These are phyloP conservation scores for Lathronympha strigana DNA, from an alignment of 2,888 invertebrate species.

Conservation along the genomic window DNA sequence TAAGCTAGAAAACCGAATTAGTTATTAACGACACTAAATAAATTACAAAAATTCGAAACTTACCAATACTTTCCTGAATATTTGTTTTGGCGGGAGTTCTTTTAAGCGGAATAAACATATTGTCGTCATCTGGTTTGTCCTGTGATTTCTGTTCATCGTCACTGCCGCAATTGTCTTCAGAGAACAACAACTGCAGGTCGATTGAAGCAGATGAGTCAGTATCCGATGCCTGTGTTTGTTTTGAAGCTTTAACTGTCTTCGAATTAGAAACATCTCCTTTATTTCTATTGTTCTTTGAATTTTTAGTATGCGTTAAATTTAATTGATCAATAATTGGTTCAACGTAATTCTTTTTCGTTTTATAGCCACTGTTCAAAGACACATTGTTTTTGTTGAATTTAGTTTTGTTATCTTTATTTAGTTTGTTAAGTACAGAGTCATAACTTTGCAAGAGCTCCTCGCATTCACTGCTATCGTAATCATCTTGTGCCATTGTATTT, in stretches of 20 bases:
- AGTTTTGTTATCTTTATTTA: slow-evolving; percentile 59
- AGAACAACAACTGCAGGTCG: slow-evolving; percentile 68
- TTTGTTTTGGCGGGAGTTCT: slow-evolving; percentile 64
- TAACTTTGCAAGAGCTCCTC: slow-evolving; percentile 71
- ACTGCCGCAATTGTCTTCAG: slow-evolving; percentile 70
- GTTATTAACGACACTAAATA: not conserved
- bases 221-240: slow-evolving; percentile 36
- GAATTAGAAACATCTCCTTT: slow-evolving; percentile 42
- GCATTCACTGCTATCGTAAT: slow-evolving; percentile 60
- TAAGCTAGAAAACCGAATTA: not conserved
- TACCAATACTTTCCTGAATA: slow-evolving; percentile 56
- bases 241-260: slow-evolving; percentile 42
- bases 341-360: slow-evolving; percentile 56
- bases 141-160: slow-evolving; percentile 48
- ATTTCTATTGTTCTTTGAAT: slow-evolving; percentile 49
- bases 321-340: slow-evolving; percentile 66
- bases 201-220: slow-evolving; percentile 65
- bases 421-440: slow-evolving; percentile 63
- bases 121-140: slow-evolving; percentile 45
- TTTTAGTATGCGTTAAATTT: slow-evolving; percentile 67
- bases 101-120: slow-evolving; percentile 63
- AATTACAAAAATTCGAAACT: slow-evolving; percentile 36
- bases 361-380: slow-evolving; percentile 66
- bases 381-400: slow-evolving; percentile 55
- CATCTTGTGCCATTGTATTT: slow-evolving; percentile 49